Evolutionary conservation across 2,888 invertebrate genomes (phyloP).

Genomic region (Meteorus colon): DNA sequence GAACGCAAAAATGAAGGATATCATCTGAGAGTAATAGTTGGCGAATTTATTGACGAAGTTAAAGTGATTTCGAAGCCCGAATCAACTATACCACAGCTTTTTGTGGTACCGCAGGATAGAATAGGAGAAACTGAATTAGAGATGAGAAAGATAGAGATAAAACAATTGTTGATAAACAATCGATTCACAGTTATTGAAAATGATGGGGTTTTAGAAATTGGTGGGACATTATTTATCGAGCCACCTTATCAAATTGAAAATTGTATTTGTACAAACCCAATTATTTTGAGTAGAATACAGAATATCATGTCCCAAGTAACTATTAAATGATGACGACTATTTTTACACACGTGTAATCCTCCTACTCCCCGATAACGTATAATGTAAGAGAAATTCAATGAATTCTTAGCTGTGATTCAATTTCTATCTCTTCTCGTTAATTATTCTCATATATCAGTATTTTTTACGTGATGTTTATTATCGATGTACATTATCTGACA

Average conservation of each 20-base stretch:
- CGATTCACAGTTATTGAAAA: constrained; percentile 65
- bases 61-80: constrained; percentile 55
- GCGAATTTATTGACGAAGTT: constrained; percentile 63
- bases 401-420: background rate
- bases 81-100: constrained; percentile 61
- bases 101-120: constrained; percentile 49
- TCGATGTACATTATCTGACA: background rate
- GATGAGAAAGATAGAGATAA: constrained; percentile 59
- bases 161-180: constrained; percentile 61
- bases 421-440: background rate
- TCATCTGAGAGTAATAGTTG: constrained; percentile 63
- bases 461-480: background rate
- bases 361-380: background rate
- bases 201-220: constrained; percentile 60
- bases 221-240: constrained; percentile 63
- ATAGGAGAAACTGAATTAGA: constrained; percentile 48
- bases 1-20: constrained; percentile 53
- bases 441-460: background rate
- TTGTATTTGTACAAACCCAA: constrained; percentile 64
- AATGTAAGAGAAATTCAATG: background rate
- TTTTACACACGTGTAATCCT: background rate
- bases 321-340: constrained; percentile 33
- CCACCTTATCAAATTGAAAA: constrained; percentile 66
- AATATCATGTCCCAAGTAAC: constrained; percentile 53
- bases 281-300: constrained; percentile 66